These are phyloP conservation scores for Cynopterus sphinx DNA, from an alignment of 2,797 vertebrate genomes.

Conservation along the genomic window DNA sequence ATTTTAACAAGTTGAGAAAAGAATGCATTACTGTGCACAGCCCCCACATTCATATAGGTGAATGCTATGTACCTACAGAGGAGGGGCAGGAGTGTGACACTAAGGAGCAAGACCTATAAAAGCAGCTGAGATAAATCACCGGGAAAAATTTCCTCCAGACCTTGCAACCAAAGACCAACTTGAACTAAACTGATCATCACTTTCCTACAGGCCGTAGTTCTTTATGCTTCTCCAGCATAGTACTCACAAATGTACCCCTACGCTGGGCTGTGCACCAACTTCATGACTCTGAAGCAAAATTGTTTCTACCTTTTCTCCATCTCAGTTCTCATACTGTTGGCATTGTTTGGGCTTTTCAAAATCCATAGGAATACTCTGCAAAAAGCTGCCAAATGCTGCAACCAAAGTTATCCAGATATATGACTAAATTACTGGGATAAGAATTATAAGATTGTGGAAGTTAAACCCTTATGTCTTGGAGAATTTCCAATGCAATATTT, in stretches of 20 bases:
- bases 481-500: neutral
- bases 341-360: neutral
- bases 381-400: neutral
- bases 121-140: neutral
- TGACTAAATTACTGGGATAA: neutral
- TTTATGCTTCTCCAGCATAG: neutral
- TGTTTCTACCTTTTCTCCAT: neutral
- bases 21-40: neutral
- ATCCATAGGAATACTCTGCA: neutral
- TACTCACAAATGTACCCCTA: neutral
- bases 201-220: neutral
- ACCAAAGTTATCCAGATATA: neutral
- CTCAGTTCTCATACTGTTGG: neutral
- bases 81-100: neutral
- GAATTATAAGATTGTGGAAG: neutral
- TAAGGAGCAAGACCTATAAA: neutral
- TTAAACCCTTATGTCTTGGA: neutral
- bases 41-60: neutral
- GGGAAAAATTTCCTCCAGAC: neutral
- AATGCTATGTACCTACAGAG: too few relatives aligned
- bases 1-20: neutral
- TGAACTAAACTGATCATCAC: neutral
- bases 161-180: neutral
- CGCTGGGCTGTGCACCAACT: neutral
- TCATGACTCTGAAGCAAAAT: neutral